Percentiles rank a stretch among this genome's conserved stretches.
Evolutionary conservation across 2,888 invertebrate species (phyloP).

Genomic region (Reticulitermes lucifugus): DNA sequence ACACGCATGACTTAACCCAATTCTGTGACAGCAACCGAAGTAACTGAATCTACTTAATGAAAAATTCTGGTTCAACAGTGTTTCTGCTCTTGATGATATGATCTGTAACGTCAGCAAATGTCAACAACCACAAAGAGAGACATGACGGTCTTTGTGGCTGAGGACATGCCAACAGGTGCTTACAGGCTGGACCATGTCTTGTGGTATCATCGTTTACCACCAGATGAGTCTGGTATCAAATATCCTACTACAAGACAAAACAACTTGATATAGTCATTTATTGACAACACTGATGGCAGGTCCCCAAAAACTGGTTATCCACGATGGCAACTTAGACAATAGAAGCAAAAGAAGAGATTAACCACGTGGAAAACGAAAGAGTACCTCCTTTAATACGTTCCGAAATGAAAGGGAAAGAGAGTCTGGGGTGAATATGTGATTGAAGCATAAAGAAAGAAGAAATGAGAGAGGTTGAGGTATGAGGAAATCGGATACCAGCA

Average conservation of each 20-base stretch:
- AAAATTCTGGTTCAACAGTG: too few relatives aligned
- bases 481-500: background rate
- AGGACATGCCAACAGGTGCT: background rate
- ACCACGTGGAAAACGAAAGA: background rate
- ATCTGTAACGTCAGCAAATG: too few relatives aligned
- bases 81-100: too few relatives aligned
- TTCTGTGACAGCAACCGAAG: too few relatives aligned
- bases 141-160: too few relatives aligned
- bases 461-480: background rate
- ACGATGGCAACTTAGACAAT: background rate
- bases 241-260: background rate
- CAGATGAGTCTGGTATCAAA: slow-evolving; percentile 4
- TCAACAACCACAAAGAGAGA: too few relatives aligned
- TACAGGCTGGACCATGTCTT: slow-evolving; percentile 1
- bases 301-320: background rate
- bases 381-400: background rate
- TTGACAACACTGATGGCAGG: background rate
- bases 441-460: background rate
- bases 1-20: too few relatives aligned
- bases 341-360: background rate
- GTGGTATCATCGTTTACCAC: slow-evolving; percentile 23
- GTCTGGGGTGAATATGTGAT: background rate
- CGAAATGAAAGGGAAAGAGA: background rate
- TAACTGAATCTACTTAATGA: too few relatives aligned
- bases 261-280: background rate